phyloP scores from a whole-genome alignment of 2,113 vertebrate species.

The Ochotona princeps region DNA sequence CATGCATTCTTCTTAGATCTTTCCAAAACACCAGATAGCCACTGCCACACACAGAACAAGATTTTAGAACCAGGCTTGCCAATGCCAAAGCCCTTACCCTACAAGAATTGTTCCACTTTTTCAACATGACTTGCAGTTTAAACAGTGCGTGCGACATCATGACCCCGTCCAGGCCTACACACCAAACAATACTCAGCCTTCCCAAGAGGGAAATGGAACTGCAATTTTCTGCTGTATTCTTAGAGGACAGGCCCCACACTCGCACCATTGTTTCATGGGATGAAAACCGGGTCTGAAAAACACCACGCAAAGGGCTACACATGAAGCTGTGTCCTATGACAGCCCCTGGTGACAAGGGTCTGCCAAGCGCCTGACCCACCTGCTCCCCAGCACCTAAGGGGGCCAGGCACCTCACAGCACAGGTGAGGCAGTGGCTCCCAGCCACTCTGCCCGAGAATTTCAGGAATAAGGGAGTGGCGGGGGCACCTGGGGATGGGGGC shows the following conservation, averaged over 20 bases:
- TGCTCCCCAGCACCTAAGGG: not conserved
- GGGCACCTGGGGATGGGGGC: not conserved
- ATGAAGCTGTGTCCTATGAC: no score
- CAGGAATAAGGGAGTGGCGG: slow-evolving; percentile 41
- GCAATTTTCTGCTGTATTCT: not conserved
- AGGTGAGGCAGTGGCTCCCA: not conserved
- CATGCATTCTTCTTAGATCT: not conserved
- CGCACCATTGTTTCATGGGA: not conserved
- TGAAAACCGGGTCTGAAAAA: not conserved
- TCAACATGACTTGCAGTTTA: no score
- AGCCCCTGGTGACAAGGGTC: not conserved
- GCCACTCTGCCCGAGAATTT: not conserved
- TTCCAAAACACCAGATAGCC: not conserved
- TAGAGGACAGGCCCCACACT: no score
- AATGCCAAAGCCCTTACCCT: not conserved
- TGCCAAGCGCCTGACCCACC: not conserved
- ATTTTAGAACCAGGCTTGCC: no score
- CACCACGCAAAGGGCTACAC: not conserved
- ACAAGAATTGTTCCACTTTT: no score
- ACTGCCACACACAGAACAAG: no score
- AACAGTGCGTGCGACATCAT: not conserved
- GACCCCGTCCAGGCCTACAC: not conserved
- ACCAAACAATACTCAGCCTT: not conserved
- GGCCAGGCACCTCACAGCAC: not conserved
- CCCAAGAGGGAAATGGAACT: not conserved